Evolutionary conservation across 2,113 vertebrate genomes (phyloP).

Genomic region (Coreoperca whiteheadi): DNA sequence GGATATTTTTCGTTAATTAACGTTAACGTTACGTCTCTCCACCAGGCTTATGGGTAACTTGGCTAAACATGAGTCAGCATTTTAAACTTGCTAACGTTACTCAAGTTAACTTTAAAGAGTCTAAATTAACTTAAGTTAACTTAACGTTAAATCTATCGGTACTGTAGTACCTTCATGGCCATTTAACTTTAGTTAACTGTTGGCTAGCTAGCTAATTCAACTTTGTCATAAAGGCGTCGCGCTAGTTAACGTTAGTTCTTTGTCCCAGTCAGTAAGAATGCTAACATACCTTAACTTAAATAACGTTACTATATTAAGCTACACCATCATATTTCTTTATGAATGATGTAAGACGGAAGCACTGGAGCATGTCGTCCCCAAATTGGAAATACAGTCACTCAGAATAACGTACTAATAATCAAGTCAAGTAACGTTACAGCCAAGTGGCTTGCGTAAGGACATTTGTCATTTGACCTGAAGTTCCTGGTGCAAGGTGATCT

Average conservation of each 20-base stretch:
- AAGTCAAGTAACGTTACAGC: no score
- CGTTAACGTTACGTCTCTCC: no score
- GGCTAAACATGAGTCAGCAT: constrained; percentile 79
- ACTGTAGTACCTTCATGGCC: not conserved
- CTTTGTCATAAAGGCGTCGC: not conserved
- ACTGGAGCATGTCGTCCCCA: not conserved
- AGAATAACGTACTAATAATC: not conserved
- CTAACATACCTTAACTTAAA: no score
- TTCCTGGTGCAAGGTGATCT: not conserved
- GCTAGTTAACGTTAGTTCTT: not conserved
- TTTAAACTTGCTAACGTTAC: constrained; percentile 58
- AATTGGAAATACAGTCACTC: not conserved
- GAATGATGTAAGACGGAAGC: not conserved
- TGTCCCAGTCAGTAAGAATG: not conserved
- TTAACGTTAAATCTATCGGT: not conserved
- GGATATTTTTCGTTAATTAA: not conserved
- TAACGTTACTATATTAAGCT: not conserved
- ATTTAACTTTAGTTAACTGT: no score
- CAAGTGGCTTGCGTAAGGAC: not conserved
- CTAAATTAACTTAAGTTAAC: not conserved
- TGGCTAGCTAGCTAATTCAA: not conserved
- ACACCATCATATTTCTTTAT: not conserved
- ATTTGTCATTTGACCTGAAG: not conserved
- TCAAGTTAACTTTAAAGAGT: constrained; percentile 2
- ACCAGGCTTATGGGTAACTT: constrained; percentile 34